These are phyloP conservation scores for Coleophora deauratella DNA, from an alignment of 2,888 invertebrate genomes.

Conservation along the genomic window DNA sequence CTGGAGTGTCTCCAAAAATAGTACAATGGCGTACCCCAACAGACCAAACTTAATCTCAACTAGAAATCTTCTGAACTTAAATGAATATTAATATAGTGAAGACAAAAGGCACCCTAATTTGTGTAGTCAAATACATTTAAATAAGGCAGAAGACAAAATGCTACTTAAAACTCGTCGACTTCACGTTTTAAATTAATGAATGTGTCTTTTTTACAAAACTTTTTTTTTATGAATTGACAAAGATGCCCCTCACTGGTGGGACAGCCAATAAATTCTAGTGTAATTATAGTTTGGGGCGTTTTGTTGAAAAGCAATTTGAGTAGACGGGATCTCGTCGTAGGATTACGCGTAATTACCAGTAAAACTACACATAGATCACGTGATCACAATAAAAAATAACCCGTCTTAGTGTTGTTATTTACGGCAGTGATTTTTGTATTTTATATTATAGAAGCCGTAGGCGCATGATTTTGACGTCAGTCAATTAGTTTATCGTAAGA, in stretches of 20 bases:
- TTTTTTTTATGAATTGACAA: slow-evolving; percentile 31
- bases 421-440: no score
- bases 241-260: slow-evolving; percentile 27
- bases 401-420: neutral
- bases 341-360: slow-evolving; percentile 44
- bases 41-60: slow-evolving; percentile 42
- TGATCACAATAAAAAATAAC: slow-evolving; percentile 2
- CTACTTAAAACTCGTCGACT: slow-evolving; percentile 44
- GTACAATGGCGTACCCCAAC: slow-evolving; percentile 27
- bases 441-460: no score
- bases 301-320: slow-evolving; percentile 67
- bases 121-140: slow-evolving; percentile 27
- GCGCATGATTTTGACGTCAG: no score
- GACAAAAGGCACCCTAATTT: slow-evolving; percentile 42
- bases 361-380: slow-evolving; percentile 24
- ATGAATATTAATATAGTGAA: slow-evolving; percentile 43
- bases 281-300: slow-evolving; percentile 60
- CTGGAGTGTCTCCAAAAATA: slow-evolving; percentile 38
- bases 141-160: slow-evolving; percentile 47
- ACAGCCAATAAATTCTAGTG: slow-evolving; percentile 58
- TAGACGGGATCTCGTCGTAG: slow-evolving; percentile 29
- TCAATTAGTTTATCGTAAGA: no score
- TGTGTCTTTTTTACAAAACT: slow-evolving; percentile 35
- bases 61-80: slow-evolving; percentile 47
- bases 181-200: slow-evolving; percentile 40